Evolutionary conservation across 2,888 invertebrate genomes (phyloP), one percentile per base, ranked within the genome.

Genomic region (Odontothrips loti): DNA sequence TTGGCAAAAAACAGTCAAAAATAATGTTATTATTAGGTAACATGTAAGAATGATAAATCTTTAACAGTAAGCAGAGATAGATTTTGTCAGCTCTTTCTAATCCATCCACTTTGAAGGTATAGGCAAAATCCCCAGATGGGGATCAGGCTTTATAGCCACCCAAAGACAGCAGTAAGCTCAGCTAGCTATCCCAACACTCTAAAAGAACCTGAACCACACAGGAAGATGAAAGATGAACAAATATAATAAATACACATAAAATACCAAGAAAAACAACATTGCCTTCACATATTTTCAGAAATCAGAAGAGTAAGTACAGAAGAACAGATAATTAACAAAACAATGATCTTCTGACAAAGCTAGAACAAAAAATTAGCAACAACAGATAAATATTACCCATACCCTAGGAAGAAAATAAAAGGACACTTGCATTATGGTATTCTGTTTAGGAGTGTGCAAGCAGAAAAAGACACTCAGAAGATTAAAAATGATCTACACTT

Each of bases 21-120:
- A 75, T 75, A 75, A 75, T 75, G 68, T 75, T 75, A 75, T 75
- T 75, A 58, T 58, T 58, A 58, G 58, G 58, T 58, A 75, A 75
- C 68, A 75, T 75, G 68, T 75, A 75, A 75, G 23, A 75, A 75
- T 75, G 68, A 75, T 75, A 75, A 75, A 75, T 75, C 68, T 75
- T 75, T 75, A 23, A 75, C 68, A 75, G 23, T 23, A 75, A 75
- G 68, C 68, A 75, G 68, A 75, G 27, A 75, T 12, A 27, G 68
- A 75, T 75, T 27, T 75, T 27, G 4, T 9, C 23, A 27, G 27
- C 27, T 27, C 68, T 75, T 58, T 27, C 8, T 75, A 75, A 75
- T 75, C 27, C 68, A 27, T 75, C 10, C 6, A 27, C 27, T 27
- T 75, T 23, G 27, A 20, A 58, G 58, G 68, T 75, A 27, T 12